Evolutionary conservation across 2,888 invertebrate genomes (phyloP).

Genomic region (Chironomus riparius): DNA sequence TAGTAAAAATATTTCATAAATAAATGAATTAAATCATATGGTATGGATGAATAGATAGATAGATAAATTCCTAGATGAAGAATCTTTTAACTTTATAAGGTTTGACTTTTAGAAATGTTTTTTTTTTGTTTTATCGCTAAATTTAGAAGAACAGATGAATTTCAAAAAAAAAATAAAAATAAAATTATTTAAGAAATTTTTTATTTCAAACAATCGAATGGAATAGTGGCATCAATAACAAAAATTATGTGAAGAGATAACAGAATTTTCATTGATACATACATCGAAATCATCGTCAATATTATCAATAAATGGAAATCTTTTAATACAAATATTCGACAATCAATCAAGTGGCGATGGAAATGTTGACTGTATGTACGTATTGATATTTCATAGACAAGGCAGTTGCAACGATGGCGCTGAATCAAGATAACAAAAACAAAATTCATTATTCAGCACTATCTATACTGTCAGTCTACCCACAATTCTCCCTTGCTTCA

Average conservation of each 20-base stretch:
- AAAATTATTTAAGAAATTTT: too few species aligned
- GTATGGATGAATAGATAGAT: neutral
- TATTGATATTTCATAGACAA: neutral
- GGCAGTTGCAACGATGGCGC: neutral
- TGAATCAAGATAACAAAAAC: constrained; percentile 7
- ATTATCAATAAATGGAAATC: constrained; percentile 13
- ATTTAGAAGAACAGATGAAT: too few species aligned
- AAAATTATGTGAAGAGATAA: neutral
- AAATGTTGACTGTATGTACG: constrained; percentile 8
- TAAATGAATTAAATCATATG: neutral
- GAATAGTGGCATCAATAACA: neutral
- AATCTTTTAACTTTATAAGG: too few species aligned
- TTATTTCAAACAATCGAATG: neutral
- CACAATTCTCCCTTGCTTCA: neutral
- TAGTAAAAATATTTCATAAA: neutral
- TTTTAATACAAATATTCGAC: constrained; percentile 26
- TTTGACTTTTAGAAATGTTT: too few species aligned
- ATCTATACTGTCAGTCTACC: constrained; percentile 2
- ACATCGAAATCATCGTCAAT: neutral
- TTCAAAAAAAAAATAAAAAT: too few species aligned
- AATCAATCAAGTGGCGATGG: constrained; percentile 21
- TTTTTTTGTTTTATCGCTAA: too few species aligned
- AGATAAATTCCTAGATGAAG: too few species aligned
- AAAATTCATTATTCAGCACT: constrained; percentile 26
- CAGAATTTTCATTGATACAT: neutral